Evolutionary conservation across 1,140 invertebrate genomes (phyloP).

Genomic region (Sesamia nonagrioides): DNA sequence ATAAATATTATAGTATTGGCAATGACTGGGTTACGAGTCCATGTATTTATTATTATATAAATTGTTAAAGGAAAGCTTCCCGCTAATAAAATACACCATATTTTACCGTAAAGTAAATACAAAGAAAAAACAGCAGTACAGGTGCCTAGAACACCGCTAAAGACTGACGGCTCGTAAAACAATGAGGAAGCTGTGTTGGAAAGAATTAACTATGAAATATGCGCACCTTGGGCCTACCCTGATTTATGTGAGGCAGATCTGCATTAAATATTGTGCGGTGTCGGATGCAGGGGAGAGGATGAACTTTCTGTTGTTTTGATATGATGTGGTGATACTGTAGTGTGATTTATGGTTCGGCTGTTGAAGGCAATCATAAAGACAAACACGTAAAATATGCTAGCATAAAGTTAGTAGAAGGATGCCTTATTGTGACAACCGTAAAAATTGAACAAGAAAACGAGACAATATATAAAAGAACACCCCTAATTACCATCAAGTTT

Average conservation of each 20-base stretch:
- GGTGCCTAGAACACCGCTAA: conserved; percentile 61
- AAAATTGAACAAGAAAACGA: no score
- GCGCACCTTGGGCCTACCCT: conserved; percentile 70
- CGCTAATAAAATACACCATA: not conserved
- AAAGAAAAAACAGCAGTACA: conserved; percentile 53
- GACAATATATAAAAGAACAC: no score
- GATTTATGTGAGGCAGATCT: conserved; percentile 79
- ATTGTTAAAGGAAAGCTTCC: no score
- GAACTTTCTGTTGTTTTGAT: conserved; percentile 25
- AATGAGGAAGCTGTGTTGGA: conserved; percentile 63
- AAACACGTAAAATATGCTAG: no score
- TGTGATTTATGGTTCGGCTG: not conserved
- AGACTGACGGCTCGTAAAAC: conserved; percentile 75
- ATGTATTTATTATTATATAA: not conserved
- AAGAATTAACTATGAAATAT: conserved; percentile 86
- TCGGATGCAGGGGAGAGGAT: conserved; percentile 48
- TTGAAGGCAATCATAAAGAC: not conserved
- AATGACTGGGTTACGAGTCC: no score
- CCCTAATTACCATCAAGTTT: no score
- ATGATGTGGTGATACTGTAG: conserved; percentile 4
- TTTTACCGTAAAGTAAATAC: not conserved
- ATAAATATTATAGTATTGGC: no score
- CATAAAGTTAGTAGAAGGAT: no score
- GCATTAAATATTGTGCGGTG: conserved; percentile 74
- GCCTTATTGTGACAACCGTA: no score